Conservation (phyloP, 2,797 vertebrate genomes). For the Lacerta bilineata region DNA sequence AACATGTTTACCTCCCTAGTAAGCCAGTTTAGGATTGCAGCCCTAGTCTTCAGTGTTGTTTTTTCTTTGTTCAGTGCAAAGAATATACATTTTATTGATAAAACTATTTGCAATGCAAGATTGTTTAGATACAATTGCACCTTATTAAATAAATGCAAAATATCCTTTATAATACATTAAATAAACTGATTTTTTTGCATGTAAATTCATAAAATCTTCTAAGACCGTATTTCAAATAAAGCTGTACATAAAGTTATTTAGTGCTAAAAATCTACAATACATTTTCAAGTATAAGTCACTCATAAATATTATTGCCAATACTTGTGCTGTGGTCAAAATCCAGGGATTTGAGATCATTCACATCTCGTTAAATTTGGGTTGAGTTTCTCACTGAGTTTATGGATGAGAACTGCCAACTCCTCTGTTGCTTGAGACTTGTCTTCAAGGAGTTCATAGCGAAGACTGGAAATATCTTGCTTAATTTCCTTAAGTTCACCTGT, state of each 20-base stretch:
- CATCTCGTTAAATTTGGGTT: slow-evolving; percentile 80
- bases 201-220: slow-evolving; percentile 73
- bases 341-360: slow-evolving; percentile 72
- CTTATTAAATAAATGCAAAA: slow-evolving; percentile 55
- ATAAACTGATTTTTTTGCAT: slow-evolving; percentile 55
- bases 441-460: slow-evolving; percentile 90
- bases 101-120: slow-evolving; percentile 58
- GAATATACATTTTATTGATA: slow-evolving; percentile 56
- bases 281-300: slow-evolving; percentile 82
- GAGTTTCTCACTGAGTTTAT: slow-evolving; percentile 89
- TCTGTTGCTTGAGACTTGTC: slow-evolving; percentile 91
- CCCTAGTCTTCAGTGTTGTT: slow-evolving; percentile 11
- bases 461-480: slow-evolving; percentile 92
- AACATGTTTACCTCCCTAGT: slow-evolving; percentile 6
- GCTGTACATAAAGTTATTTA: slow-evolving; percentile 78
- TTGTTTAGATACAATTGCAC: slow-evolving; percentile 56
- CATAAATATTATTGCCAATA: slow-evolving; percentile 85
- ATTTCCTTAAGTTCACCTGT: slow-evolving; percentile 92
- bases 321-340: slow-evolving; percentile 79
- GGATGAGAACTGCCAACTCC: slow-evolving; percentile 87
- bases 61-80: slow-evolving; percentile 70
- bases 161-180: slow-evolving; percentile 66
- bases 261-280: slow-evolving; percentile 78
- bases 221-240: slow-evolving; percentile 75
- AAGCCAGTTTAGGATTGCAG: slow-evolving; percentile 48